A percentile compares a stretch with the other conserved stretches of the same genome.
Conservation (phyloP, 92 coral and sea anemone genomes). For the Porites lobata region DNA sequence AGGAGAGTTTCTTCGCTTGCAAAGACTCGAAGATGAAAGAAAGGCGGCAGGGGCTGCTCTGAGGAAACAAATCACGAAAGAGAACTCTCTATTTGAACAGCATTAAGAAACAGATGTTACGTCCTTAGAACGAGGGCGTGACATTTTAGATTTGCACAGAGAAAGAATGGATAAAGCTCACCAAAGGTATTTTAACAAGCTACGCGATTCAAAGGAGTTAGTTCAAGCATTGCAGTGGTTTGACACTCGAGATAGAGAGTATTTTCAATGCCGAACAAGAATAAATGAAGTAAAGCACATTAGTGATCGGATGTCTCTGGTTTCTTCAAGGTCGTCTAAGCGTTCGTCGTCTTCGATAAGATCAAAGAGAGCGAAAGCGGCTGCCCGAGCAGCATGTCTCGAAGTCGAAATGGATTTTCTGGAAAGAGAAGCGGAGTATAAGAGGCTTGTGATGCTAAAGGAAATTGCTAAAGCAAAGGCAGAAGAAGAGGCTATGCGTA, state of each 20-base stretch:
- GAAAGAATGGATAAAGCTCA: constrained; percentile 35
- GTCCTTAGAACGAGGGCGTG: constrained; percentile 53
- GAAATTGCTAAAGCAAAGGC: constrained; percentile 67
- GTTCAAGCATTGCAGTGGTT: constrained; percentile 54
- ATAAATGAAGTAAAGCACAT: constrained; percentile 33
- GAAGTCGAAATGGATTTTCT: constrained; percentile 67
- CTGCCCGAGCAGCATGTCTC: constrained; percentile 65
- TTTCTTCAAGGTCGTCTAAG: constrained; percentile 17
- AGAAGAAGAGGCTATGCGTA: constrained; percentile 43
- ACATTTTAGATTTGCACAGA: constrained; percentile 44
- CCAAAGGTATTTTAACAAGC: constrained; percentile 38
- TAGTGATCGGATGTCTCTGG: constrained; percentile 26
- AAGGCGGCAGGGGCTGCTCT: constrained; percentile 62
- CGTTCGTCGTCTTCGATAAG: constrained; percentile 55
- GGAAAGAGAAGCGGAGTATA: constrained; percentile 61
- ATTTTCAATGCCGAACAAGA: constrained; percentile 56
- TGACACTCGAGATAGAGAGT: constrained; percentile 57
- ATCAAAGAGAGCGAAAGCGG: constrained; percentile 65
- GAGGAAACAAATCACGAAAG: constrained; percentile 61
- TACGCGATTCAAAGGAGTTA: constrained; percentile 25
- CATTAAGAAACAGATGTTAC: not conserved
- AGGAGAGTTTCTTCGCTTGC: constrained; percentile 49
- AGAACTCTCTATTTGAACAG: constrained; percentile 29
- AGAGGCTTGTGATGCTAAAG: constrained; percentile 51
- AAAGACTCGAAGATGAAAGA: constrained; percentile 43